Percentiles rank a stretch among this genome's conserved stretches.
Evolutionary conservation across 2,888 invertebrate genomes (phyloP).

Genomic region (Anthophora plumipes): DNA sequence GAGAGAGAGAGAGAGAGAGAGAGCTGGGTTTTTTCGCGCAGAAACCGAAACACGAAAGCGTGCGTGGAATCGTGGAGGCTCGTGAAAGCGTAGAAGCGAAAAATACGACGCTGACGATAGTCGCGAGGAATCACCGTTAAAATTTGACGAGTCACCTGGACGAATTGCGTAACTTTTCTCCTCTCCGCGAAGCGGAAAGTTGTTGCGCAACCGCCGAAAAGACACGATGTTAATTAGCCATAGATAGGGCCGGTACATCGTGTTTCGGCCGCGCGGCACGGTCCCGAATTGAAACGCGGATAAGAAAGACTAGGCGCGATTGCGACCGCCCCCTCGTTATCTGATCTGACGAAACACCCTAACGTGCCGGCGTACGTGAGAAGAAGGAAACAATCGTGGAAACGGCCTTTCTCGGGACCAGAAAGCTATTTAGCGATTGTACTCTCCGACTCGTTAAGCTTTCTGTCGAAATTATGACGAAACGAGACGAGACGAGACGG

Average conservation of each 20-base stretch:
- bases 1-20: background rate
- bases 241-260: background rate
- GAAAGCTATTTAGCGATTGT: slow-evolving; percentile 49
- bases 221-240: slow-evolving; percentile 30
- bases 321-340: slow-evolving; percentile 43
- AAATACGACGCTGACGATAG: background rate
- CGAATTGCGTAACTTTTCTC: background rate
- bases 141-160: background rate
- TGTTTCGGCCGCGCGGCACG: slow-evolving; percentile 17
- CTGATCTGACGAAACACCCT: slow-evolving; percentile 61
- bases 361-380: slow-evolving; percentile 55
- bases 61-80: background rate
- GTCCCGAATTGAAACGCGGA: slow-evolving; percentile 21
- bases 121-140: background rate
- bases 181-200: background rate
- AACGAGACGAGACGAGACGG: slow-evolving; percentile 29
- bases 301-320: slow-evolving; percentile 17
- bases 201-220: slow-evolving; percentile 5
- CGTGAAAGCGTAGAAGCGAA: slow-evolving; percentile 1
- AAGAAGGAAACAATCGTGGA: slow-evolving; percentile 62
- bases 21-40: too few species aligned
- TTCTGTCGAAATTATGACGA: slow-evolving; percentile 56
- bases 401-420: slow-evolving; percentile 49
- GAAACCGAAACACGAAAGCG: background rate
- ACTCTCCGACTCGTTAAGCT: slow-evolving; percentile 46